These are phyloP conservation scores for Cylas formicarius DNA, from an alignment of 1,140 invertebrate genomes.

Conservation along the genomic window DNA sequence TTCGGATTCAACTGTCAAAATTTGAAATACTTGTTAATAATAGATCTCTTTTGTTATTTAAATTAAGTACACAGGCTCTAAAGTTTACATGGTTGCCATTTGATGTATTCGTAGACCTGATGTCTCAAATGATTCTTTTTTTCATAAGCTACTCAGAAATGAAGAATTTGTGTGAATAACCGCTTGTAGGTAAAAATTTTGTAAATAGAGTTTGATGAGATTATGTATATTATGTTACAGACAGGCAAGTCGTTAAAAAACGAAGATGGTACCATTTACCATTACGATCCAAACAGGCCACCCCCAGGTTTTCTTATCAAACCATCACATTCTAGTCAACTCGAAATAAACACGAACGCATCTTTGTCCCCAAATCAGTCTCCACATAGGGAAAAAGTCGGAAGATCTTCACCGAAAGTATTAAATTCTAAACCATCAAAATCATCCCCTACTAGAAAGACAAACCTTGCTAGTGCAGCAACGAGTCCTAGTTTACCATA, in stretches of 20 bases:
- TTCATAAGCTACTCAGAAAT: too few species aligned
- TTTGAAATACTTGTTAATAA: too few species aligned
- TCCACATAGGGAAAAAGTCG: constrained; percentile 14
- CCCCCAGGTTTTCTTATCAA: constrained; percentile 43
- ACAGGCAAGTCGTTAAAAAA: constrained; percentile 59
- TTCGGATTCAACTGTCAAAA: too few species aligned
- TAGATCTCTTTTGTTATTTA: too few species aligned
- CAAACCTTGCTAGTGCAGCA: constrained; percentile 33
- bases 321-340: constrained; percentile 23
- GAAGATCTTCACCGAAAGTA: constrained; percentile 18
- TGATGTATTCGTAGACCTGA: background rate
- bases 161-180: too few species aligned
- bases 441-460: constrained; percentile 31
- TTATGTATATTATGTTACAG: constrained; percentile 33
- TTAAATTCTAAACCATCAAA: constrained; percentile 20
- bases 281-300: constrained; percentile 64
- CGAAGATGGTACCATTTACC: constrained; percentile 62
- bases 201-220: too few species aligned
- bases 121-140: background rate
- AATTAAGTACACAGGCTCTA: too few species aligned
- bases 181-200: too few species aligned
- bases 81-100: too few species aligned
- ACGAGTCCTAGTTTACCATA: constrained; percentile 40
- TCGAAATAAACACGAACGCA: constrained; percentile 6
- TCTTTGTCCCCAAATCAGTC: constrained; percentile 22